Percentiles rank a stretch among this genome's conserved stretches.
These are phyloP conservation scores for Brevipalpus yothersi DNA, from an alignment of 1,140 invertebrate genomes.

Conservation along the genomic window DNA sequence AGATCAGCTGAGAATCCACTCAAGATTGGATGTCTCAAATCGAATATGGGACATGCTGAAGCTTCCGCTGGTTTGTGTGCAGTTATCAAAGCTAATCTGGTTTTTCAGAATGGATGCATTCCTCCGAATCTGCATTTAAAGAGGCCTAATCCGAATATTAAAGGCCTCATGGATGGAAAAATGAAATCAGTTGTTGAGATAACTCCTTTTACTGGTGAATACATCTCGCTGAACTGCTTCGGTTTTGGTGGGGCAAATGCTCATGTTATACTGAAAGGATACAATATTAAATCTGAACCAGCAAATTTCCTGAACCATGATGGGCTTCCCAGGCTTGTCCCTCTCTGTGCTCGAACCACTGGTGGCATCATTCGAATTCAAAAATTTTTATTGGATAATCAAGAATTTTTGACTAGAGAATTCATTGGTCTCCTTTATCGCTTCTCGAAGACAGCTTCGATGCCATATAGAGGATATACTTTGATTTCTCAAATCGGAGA, in stretches of 20 bases:
- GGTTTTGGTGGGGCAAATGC: constrained; percentile 94
- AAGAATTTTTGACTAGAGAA: no score
- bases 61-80: constrained; percentile 46
- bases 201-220: constrained; percentile 41
- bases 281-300: background rate
- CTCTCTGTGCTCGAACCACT: background rate
- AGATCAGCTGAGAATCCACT: constrained; percentile 44
- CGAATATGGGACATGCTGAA: constrained; percentile 77
- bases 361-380: no score
- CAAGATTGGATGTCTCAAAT: constrained; percentile 65
- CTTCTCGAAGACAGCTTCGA: no score
- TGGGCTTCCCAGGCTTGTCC: background rate
- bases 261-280: constrained; percentile 46
- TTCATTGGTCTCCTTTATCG: no score
- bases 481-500: no score
- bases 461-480: no score
- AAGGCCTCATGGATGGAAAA: constrained; percentile 37
- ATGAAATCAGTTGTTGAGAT: constrained; percentile 32
- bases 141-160: constrained; percentile 26
- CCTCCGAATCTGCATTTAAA: constrained; percentile 29
- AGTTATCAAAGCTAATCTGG: constrained; percentile 22
- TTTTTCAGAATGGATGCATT: constrained; percentile 23
- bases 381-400: no score
- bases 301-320: background rate
- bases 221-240: constrained; percentile 76